phyloP scores from a whole-genome alignment of 1,140 invertebrate genomes.

The Oedothorax gibbosus region DNA sequence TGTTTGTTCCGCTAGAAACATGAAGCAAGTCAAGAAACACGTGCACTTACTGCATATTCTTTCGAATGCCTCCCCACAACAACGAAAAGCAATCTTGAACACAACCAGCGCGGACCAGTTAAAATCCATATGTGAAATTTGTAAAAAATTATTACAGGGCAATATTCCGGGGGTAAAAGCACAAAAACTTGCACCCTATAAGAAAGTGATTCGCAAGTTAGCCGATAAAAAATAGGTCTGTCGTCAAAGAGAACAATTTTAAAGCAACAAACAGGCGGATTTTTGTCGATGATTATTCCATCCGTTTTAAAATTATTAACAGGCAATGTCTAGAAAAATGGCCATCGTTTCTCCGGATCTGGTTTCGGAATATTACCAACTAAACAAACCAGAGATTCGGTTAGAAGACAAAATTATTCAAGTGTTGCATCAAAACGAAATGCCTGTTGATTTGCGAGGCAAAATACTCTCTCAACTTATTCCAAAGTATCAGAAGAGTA shows the following conservation, averaged over 20 bases:
- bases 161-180: not conserved
- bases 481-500: not conserved
- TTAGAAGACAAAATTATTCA: not conserved
- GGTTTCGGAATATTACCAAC: not conserved
- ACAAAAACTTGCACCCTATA: not conserved
- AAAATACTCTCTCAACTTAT: not conserved
- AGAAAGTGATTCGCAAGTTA: constrained; percentile 1
- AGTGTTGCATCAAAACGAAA: not conserved
- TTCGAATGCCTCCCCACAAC: too few species aligned
- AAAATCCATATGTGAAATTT: not conserved
- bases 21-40: too few species aligned
- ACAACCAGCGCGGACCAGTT: not conserved
- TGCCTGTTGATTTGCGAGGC: not conserved
- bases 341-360: not conserved
- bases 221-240: not conserved
- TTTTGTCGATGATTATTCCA: constrained; percentile 1
- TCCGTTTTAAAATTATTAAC: not conserved
- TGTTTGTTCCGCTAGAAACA: too few species aligned
- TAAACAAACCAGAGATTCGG: not conserved
- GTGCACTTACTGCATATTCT: too few species aligned
- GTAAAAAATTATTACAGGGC: not conserved
- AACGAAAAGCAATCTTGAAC: not conserved
- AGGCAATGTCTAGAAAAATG: not conserved
- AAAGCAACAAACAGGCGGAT: not conserved
- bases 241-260: not conserved